Evolutionary conservation across 2,888 invertebrate species (phyloP).

Genomic region (Nebria brevicollis): DNA sequence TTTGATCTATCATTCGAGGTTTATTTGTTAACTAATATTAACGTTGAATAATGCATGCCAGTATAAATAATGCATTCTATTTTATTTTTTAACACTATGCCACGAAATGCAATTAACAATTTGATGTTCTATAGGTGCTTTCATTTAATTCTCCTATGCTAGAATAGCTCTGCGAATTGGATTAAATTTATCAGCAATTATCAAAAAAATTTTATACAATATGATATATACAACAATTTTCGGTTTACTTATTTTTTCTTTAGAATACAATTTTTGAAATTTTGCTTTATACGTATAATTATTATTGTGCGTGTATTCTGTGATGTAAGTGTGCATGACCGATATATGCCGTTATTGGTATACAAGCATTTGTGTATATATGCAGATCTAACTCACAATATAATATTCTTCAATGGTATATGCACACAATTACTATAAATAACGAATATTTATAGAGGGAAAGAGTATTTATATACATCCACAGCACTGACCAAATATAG

Average conservation of each 20-base stretch:
- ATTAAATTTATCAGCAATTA: not conserved
- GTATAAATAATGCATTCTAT: not conserved
- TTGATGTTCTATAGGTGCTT: slow-evolving; percentile 7
- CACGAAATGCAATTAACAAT: slow-evolving; percentile 34
- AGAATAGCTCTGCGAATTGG: not conserved
- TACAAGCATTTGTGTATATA: no score
- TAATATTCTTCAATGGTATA: no score
- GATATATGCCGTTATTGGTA: no score
- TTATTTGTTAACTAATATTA: not conserved
- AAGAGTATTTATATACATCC: no score
- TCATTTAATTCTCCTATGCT: not conserved
- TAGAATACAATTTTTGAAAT: no score
- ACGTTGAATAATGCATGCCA: not conserved
- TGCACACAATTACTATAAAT: no score
- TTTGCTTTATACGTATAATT: no score
- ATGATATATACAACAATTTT: not conserved
- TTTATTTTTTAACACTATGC: slow-evolving; percentile 28
- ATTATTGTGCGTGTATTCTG: no score
- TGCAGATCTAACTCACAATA: no score
- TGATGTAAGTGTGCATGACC: no score
- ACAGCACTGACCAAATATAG: no score
- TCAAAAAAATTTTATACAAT: not conserved
- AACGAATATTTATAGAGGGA: no score
- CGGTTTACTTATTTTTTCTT: not conserved
- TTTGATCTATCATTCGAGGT: not conserved